Base-by-base conservation (phyloP, 2,888 invertebrate species). In the Alcis repandata region DNA sequence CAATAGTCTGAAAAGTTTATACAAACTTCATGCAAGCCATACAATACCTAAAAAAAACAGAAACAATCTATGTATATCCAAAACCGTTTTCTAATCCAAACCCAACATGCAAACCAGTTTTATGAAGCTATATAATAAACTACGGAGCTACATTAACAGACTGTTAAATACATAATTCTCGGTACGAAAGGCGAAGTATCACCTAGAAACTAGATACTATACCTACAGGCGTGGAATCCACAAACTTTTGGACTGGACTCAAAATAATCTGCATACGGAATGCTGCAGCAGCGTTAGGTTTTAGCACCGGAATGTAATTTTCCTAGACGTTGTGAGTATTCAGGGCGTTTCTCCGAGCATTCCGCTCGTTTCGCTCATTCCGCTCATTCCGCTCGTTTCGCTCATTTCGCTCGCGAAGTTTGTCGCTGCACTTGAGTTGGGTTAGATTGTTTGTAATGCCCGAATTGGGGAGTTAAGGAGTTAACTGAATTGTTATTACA, bases 181-280 rank as follows among this genome's bases (percentile, higher is more conserved):
- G 41, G 40, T 38, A 62, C 17, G 8, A 43, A 41, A 6, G 33
- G 10, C 52, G 20, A 22, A 17, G 49, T 20, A 52, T 27, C 7
- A 19, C 54, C 15, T 45, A 45, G 51, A 57, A n/a, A n/a, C n/a
- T n/a, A n/a, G n/a, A n/a, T n/a, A n/a, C n/a, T n/a, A n/a, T 27
- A 27, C 22, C 15, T 46, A 46, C 11, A 11, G 43, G 32, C 45
- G 6, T n/a, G 43, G 54, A 62, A 62, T 66, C 41, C 62, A 46
- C 61, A 19, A 61, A 62, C 53, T 66, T 67, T 70, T 68, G 70
- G 70, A 65, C 62, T 52, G 48, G 65, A 40, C 57, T 67, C 67
- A 70, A 67, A 68, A 67, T 65, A 70, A 67, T 70, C 64, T 61
- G 62, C 67, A 65, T 62, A 54, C 36, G 60, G 48, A 65, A 62